Evolutionary conservation across 2,888 invertebrate species (phyloP).

Genomic region (Galerucella calmariensis): DNA sequence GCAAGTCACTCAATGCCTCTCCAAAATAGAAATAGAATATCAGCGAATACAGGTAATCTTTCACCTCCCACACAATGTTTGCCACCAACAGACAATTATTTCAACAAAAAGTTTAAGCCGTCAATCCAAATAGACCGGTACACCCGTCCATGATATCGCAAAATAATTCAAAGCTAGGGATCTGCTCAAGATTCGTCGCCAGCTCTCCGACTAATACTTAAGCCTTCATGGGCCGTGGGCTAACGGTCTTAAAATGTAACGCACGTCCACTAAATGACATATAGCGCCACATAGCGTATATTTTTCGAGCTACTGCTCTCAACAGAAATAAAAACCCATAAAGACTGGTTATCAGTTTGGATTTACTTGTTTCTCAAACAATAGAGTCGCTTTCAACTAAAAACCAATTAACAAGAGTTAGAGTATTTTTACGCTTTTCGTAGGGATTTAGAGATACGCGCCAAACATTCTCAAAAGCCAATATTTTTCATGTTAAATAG

Average conservation of each 20-base stretch:
- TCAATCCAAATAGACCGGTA: no score
- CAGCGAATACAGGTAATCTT: slow-evolving; percentile 13
- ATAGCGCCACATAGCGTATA: not conserved
- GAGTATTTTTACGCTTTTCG: slow-evolving; percentile 8
- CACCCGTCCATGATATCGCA: no score
- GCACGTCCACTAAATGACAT: no score
- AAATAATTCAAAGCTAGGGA: no score
- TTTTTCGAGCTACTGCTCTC: not conserved
- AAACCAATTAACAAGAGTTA: slow-evolving; percentile 23
- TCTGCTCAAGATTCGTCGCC: not conserved
- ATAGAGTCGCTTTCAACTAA: slow-evolving; percentile 7
- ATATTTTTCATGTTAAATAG: slow-evolving; percentile 42
- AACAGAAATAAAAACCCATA: not conserved
- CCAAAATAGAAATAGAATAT: slow-evolving; percentile 26
- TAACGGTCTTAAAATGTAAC: no score
- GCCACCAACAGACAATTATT: not conserved
- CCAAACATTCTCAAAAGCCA: slow-evolving; percentile 27
- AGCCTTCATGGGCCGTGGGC: no score
- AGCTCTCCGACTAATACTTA: no score
- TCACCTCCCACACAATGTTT: not conserved
- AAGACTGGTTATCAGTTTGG: not conserved
- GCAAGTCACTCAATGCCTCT: slow-evolving; percentile 22
- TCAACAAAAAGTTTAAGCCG: not conserved
- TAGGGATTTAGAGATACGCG: slow-evolving; percentile 14
- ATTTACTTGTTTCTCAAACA: slow-evolving; percentile 27